These are phyloP conservation scores for Conistra vaccinii DNA, from an alignment of 2,888 invertebrate species.

Conservation along the genomic window DNA sequence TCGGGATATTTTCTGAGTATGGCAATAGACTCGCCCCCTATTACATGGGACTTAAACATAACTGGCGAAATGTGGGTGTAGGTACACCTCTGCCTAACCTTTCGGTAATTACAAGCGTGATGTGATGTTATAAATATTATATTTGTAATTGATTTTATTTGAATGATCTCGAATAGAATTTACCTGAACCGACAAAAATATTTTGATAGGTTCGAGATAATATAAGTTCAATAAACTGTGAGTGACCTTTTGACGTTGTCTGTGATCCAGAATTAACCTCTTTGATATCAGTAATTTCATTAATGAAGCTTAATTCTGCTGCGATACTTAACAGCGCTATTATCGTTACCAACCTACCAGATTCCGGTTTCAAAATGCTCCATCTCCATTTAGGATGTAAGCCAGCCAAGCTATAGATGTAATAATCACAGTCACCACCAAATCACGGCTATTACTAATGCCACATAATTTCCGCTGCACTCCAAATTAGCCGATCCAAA, in stretches of 20 bases:
- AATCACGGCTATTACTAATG: conserved; percentile 36
- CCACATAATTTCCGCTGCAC: conserved; percentile 40
- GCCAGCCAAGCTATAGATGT: not conserved
- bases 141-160: not conserved
- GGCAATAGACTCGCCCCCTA: too few relatives aligned
- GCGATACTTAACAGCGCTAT: not conserved
- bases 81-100: too few relatives aligned
- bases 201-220: not conserved
- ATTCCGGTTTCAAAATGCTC: conserved; percentile 25
- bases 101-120: too few relatives aligned
- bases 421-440: conserved; percentile 15
- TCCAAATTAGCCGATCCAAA: conserved; percentile 61
- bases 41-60: too few relatives aligned
- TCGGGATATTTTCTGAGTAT: too few relatives aligned
- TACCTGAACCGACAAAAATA: not conserved
- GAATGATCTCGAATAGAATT: not conserved
- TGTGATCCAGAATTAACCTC: not conserved
- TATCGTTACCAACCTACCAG: not conserved
- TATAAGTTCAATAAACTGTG: not conserved
- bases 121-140: too few relatives aligned
- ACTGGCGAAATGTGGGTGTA: too few relatives aligned
- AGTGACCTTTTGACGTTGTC: not conserved
- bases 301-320: not conserved
- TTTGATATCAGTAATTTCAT: not conserved
- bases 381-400: conserved; percentile 23